Base-by-base conservation (phyloP, 2,113 vertebrate genomes). In the Gadus macrocephalus region DNA sequence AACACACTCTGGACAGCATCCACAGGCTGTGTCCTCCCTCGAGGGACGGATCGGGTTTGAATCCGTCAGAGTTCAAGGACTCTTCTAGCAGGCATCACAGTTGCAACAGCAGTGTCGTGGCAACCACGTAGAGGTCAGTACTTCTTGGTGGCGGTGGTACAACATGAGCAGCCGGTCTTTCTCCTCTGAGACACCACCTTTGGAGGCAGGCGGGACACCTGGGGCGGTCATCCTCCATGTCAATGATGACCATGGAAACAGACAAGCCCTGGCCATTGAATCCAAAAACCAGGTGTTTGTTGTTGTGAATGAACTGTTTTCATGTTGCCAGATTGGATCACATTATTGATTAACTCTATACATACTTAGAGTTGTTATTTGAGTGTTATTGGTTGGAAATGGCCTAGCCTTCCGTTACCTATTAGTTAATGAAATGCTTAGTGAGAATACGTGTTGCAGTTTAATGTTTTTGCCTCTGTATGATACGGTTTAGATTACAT, bases 111-210 rank as follows among this genome's bases (percentile, higher is more conserved):
- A 42, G 38, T 42, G 38, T 2, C 38, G 38, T 42, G 38, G 87
- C 25, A 72, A 15, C 64, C 83, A 72, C 35, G 20, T 20, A 20
- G 20, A 75, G 84, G 87, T 0, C 81, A 60, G 15, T 90, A 87
- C 69, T 89, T 90, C 25, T 87, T 88, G 86, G 66, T 70, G 5
- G 86, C 86, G 0, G 88, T 90, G 19, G 88, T 90, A 56, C 0
- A 89, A 89, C 76, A 89, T 89, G 85, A 71, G 31, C 89, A 88
- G 60, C 83, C 89, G 0, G 85, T 89, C 16, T 89, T 89, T 68
- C 85, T 90, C 56, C 86, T 90, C 85, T 87, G 85, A 1, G 82
- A 85, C 19, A 87, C 88, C 1, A 83, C 85, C 15, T 88, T 87
- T 49, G 88, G 31, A 89, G 64, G 89, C 87, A 5, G 81, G 88